Percentiles rank a stretch among this genome's conserved stretches.
Conservation (phyloP, 1,140 invertebrate species). For the Polyergus mexicanus region DNA sequence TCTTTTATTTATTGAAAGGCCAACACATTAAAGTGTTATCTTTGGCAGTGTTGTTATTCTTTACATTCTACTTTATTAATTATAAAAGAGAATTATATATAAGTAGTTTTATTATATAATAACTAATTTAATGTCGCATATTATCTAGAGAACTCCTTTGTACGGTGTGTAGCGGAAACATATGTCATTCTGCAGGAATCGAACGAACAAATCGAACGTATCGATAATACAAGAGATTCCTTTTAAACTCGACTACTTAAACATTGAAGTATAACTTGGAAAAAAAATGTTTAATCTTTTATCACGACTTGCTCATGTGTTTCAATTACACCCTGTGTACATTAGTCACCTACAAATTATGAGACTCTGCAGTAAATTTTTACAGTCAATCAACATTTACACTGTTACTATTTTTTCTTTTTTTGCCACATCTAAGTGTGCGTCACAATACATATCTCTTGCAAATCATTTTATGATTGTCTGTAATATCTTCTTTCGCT, state of each 20-base stretch:
- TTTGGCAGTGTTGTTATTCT: slow-evolving; percentile 80
- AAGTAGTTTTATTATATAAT: slow-evolving; percentile 39
- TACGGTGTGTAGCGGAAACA: slow-evolving; percentile 2
- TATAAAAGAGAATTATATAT: slow-evolving; percentile 47
- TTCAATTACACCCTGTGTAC: not conserved
- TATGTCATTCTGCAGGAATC: slow-evolving; percentile 4
- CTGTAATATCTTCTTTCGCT: slow-evolving; percentile 28
- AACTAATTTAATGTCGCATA: slow-evolving; percentile 51
- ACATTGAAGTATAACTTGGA: not conserved
- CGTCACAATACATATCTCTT: slow-evolving; percentile 25
- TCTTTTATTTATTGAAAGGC: slow-evolving; percentile 63
- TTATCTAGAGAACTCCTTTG: slow-evolving; percentile 35
- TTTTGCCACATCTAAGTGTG: slow-evolving; percentile 1
- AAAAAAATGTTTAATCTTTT: slow-evolving; percentile 15
- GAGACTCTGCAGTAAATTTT: slow-evolving; percentile 29
- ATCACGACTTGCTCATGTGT: not conserved
- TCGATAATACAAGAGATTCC: not conserved
- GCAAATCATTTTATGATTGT: slow-evolving; percentile 54
- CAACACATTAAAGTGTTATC: slow-evolving; percentile 78
- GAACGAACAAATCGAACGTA: not conserved
- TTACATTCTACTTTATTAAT: slow-evolving; percentile 45
- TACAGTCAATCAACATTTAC: slow-evolving; percentile 27
- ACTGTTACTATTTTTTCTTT: not conserved
- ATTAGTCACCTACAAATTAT: not conserved
- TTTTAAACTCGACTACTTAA: not conserved